These are phyloP conservation scores for Alectoris magna DNA, from an alignment of 2,797 vertebrate species.

Conservation along the genomic window DNA sequence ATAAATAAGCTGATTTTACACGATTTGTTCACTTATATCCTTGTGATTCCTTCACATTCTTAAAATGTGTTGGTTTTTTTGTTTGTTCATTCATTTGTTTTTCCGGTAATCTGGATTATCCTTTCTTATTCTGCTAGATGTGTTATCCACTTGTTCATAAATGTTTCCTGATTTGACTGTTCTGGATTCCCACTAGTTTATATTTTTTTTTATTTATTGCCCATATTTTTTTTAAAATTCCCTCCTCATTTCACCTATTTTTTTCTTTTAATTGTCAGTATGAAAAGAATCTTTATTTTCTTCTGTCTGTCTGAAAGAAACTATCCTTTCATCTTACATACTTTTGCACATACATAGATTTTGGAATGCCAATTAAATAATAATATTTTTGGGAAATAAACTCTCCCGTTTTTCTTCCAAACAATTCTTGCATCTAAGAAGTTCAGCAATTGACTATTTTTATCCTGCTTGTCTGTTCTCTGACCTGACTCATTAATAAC, in stretches of 20 bases:
- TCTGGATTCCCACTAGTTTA: background rate
- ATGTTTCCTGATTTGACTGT: background rate
- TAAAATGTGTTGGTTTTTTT: background rate
- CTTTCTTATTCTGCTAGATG: background rate
- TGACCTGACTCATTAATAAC: background rate
- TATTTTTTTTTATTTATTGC: background rate
- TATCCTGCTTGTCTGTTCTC: background rate
- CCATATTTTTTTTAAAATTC: background rate
- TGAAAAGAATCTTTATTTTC: background rate
- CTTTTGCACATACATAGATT: background rate
- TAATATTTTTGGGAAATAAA: background rate
- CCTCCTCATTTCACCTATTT: background rate
- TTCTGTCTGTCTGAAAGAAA: background rate
- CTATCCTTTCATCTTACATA: background rate
- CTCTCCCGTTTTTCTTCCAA: background rate
- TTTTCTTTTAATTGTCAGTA: background rate
- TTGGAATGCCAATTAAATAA: background rate
- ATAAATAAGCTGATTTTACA: background rate
- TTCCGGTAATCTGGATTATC: background rate
- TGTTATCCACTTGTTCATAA: background rate
- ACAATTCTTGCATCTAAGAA: background rate
- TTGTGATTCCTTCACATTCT: background rate
- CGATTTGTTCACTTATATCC: background rate
- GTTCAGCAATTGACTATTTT: background rate
- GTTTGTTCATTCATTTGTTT: accelerated